Conservation (phyloP, 2,113 vertebrate genomes). For the Willisornis vidua region DNA sequence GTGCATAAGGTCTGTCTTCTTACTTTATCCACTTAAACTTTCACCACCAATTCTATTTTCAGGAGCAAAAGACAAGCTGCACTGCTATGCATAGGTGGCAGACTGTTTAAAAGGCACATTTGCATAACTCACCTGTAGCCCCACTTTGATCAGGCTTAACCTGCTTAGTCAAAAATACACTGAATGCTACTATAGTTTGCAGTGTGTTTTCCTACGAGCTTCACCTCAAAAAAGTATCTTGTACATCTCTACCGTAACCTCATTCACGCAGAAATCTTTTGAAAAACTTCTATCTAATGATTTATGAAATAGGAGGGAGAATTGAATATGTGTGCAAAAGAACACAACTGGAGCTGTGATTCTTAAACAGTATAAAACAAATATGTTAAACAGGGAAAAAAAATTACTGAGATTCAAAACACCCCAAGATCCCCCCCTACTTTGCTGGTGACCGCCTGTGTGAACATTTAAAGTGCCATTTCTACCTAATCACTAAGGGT, state of each 20-base stretch:
- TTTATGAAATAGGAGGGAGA: neutral
- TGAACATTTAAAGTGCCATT: neutral
- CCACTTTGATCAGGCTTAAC: neutral
- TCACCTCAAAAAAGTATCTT: neutral
- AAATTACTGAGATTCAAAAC: neutral
- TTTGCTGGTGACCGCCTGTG: neutral
- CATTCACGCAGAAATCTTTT: neutral
- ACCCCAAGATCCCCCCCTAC: no score
- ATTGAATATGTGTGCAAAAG: rapidly evolving
- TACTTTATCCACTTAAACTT: neutral
- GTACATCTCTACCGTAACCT: neutral
- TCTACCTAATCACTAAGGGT: neutral
- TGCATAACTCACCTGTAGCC: neutral
- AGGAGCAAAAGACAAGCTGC: neutral
- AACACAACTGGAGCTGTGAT: neutral
- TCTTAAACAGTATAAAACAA: neutral
- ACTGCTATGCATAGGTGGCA: neutral
- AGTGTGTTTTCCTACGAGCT: neutral
- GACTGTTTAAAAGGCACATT: neutral
- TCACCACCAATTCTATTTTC: neutral
- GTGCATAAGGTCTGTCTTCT: neutral
- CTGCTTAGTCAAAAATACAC: neutral
- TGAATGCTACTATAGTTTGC: neutral
- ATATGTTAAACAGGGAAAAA: neutral
- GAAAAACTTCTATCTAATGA: neutral